A percentile compares a stretch with the other conserved stretches of the same genome.
These are phyloP conservation scores for Achatina immaculata DNA, from an alignment of 1,140 invertebrate species.

Conservation along the genomic window DNA sequence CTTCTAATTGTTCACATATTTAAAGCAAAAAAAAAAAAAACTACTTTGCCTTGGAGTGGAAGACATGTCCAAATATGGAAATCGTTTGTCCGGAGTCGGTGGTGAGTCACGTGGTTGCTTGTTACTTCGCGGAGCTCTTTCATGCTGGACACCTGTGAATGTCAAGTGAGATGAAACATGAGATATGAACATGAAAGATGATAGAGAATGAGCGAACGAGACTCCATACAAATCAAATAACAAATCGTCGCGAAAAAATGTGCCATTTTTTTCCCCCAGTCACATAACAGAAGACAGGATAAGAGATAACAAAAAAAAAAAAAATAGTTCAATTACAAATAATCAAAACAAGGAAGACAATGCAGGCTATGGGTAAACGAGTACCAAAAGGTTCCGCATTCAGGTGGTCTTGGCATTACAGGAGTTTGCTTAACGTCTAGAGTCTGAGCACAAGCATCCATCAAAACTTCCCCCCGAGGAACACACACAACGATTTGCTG, in stretches of 20 bases:
- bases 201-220: no score
- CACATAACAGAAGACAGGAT: background rate
- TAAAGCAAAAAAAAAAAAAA: background rate
- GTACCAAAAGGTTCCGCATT: background rate
- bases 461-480: background rate
- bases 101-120: background rate
- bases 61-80: constrained; percentile 29
- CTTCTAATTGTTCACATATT: background rate
- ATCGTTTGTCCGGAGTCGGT: constrained; percentile 17
- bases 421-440: background rate
- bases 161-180: background rate
- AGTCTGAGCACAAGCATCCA: constrained; percentile 1
- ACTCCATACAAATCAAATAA: background rate
- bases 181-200: no score
- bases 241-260: no score
- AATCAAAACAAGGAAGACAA: background rate
- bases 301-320: background rate
- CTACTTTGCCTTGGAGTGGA: background rate
- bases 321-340: no score
- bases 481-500: constrained; percentile 13
- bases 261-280: no score
- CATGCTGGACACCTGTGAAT: constrained; percentile 26
- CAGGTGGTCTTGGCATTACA: background rate
- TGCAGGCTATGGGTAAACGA: no score
- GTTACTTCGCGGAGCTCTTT: constrained; percentile 32